Evolutionary conservation across 2,797 vertebrate species (phyloP).

Genomic region (Taenioides sp.): DNA sequence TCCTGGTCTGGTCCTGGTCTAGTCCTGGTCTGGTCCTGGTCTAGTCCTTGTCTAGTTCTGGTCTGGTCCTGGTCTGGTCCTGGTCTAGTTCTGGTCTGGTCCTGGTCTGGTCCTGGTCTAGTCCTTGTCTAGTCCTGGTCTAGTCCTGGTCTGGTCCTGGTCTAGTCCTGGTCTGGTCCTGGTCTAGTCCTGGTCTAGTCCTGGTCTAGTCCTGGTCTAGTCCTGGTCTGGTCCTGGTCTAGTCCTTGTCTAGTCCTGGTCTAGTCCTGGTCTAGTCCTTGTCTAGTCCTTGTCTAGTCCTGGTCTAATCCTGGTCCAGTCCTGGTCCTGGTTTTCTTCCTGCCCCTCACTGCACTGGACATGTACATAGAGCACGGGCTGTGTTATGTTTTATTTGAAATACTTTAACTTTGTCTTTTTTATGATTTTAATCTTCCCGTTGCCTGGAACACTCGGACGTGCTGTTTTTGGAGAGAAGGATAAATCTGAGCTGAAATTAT

Average conservation of each 20-base stretch:
- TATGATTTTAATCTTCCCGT: background rate
- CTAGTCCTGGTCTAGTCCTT: background rate
- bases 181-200: constrained; percentile 28
- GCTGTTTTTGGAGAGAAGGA: no score
- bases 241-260: background rate
- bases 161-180: background rate
- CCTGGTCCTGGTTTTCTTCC: background rate
- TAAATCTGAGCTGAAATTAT: no score
- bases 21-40: background rate
- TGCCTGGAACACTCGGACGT: no score
- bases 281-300: constrained; percentile 32
- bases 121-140: background rate
- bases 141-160: constrained; percentile 29
- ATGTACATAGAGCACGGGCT: constrained; percentile 2
- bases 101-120: background rate
- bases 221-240: constrained; percentile 27
- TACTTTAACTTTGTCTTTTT: constrained; percentile 4
- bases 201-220: background rate
- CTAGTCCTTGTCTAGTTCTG: background rate
- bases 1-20: constrained; percentile 27
- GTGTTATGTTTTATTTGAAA: constrained; percentile 50
- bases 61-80: background rate
- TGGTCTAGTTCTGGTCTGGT: constrained; percentile 24
- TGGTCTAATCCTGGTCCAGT: background rate
- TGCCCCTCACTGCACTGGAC: constrained; percentile 13